Conservation (phyloP, 2,797 vertebrate species). For the Microcaecilia unicolor region DNA sequence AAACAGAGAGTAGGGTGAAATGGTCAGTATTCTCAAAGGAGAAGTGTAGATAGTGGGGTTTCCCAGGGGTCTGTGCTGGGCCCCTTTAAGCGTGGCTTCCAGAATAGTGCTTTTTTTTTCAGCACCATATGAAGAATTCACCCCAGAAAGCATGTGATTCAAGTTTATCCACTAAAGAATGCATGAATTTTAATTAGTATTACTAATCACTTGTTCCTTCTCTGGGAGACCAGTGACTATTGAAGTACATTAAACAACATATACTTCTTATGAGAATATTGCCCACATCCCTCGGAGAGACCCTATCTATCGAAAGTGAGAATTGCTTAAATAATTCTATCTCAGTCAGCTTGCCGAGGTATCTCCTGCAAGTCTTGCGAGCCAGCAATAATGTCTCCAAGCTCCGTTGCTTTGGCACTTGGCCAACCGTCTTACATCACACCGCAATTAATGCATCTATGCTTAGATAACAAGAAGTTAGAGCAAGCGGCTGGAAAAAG, state of each 20-base stretch:
- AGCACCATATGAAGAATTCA: too few species aligned
- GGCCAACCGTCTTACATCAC: slow-evolving; percentile 31
- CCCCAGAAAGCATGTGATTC: slow-evolving; percentile 22
- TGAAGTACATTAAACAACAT: slow-evolving; percentile 42
- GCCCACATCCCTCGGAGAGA: slow-evolving; percentile 43
- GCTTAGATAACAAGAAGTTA: slow-evolving; percentile 26
- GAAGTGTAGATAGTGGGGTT: too few species aligned
- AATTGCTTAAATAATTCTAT: slow-evolving; percentile 33
- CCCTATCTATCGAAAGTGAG: slow-evolving; percentile 43
- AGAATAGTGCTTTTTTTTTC: too few species aligned
- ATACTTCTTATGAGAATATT: slow-evolving; percentile 45
- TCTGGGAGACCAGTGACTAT: slow-evolving; percentile 27
- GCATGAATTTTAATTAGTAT: slow-evolving; percentile 52
- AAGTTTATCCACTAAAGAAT: slow-evolving; percentile 40
- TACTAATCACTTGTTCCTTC: slow-evolving; percentile 51
- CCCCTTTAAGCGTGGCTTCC: too few species aligned
- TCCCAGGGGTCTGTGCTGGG: too few species aligned
- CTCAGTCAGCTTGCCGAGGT: slow-evolving; percentile 16
- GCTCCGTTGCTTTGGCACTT: slow-evolving; percentile 12
- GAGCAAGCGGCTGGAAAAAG: slow-evolving; percentile 4
- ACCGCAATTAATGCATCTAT: slow-evolving; percentile 28
- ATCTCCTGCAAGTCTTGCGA: slow-evolving; percentile 6
- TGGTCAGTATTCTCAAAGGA: too few species aligned
- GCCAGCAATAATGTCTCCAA: slow-evolving; percentile 8
- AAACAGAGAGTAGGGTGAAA: too few species aligned